Evolutionary conservation across 1,140 invertebrate species (phyloP).

Genomic region (Agrilus planipennis): DNA sequence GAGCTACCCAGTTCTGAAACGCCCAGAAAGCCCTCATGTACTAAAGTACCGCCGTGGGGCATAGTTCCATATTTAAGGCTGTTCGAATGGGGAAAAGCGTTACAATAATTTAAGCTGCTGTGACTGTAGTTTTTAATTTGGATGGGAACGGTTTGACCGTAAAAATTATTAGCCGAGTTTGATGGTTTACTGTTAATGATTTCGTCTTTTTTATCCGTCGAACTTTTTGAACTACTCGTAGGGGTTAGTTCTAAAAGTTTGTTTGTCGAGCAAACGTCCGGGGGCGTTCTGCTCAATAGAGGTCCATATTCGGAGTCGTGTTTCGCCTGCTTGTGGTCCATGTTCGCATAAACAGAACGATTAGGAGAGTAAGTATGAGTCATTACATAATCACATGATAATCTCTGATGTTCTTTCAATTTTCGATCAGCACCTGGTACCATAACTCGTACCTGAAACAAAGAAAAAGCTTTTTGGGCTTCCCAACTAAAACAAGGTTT

Average conservation of each 20-base stretch:
- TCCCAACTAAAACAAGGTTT: too few species aligned
- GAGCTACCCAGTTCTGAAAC: constrained; percentile 27
- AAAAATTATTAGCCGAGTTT: constrained; percentile 16
- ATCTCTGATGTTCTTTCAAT: constrained; percentile 39
- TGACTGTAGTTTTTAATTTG: constrained; percentile 28
- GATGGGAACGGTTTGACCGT: constrained; percentile 32
- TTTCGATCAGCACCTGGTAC: constrained; percentile 50
- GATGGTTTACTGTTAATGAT: constrained; percentile 20
- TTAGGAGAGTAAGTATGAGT: too few species aligned
- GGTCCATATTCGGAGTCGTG: constrained; percentile 30
- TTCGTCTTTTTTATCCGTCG: constrained; percentile 13
- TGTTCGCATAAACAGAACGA: too few species aligned
- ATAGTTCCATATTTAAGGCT: constrained; percentile 30
- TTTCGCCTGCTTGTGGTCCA: constrained; percentile 16
- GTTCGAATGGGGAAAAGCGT: constrained; percentile 19
- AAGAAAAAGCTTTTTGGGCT: too few species aligned
- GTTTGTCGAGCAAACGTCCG: constrained; percentile 32
- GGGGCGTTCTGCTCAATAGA: constrained; percentile 30
- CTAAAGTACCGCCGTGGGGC: constrained; percentile 20
- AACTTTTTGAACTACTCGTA: constrained; percentile 11
- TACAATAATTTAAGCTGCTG: constrained; percentile 9
- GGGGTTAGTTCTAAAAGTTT: constrained; percentile 28
- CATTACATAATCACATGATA: constrained; percentile 27
- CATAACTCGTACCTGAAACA: constrained; percentile 43
- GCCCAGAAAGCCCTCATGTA: constrained; percentile 30